These are phyloP conservation scores for Mesembrinibis cayennensis DNA, from an alignment of 2,113 vertebrate genomes.

Conservation along the genomic window DNA sequence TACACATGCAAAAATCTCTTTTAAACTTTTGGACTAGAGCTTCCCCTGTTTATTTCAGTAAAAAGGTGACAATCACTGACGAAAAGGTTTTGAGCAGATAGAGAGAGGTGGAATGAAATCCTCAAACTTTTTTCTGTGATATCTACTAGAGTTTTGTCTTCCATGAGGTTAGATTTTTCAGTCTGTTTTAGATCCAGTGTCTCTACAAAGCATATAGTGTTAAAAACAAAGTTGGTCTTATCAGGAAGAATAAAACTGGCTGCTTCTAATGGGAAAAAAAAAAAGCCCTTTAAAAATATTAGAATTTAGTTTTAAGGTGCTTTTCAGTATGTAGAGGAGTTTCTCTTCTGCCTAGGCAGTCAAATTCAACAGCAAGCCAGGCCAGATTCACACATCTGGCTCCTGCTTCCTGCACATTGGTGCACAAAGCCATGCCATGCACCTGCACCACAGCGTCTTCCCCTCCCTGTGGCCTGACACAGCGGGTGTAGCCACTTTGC, in stretches of 20 bases:
- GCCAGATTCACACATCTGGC: background rate
- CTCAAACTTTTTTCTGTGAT: background rate
- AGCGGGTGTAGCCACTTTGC: background rate
- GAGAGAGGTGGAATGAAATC: background rate
- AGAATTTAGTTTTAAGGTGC: background rate
- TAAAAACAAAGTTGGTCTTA: background rate
- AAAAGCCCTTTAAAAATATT: background rate
- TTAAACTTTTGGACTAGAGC: background rate
- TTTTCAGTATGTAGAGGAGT: background rate
- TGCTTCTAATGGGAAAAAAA: background rate
- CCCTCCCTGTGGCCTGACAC: rapidly evolving
- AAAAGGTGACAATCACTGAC: background rate
- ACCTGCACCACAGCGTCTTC: background rate
- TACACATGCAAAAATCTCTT: background rate
- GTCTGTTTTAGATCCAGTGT: background rate
- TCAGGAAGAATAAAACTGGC: background rate
- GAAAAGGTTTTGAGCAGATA: background rate
- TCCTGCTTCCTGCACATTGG: background rate
- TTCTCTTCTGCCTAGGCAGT: background rate
- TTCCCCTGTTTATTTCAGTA: background rate
- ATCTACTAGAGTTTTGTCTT: background rate
- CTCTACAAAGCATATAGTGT: background rate
- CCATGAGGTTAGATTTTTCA: background rate
- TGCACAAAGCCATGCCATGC: background rate
- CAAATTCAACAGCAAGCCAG: background rate